phyloP scores from a whole-genome alignment of 1,140 invertebrate species.

The Drosophila oshimai region DNA sequence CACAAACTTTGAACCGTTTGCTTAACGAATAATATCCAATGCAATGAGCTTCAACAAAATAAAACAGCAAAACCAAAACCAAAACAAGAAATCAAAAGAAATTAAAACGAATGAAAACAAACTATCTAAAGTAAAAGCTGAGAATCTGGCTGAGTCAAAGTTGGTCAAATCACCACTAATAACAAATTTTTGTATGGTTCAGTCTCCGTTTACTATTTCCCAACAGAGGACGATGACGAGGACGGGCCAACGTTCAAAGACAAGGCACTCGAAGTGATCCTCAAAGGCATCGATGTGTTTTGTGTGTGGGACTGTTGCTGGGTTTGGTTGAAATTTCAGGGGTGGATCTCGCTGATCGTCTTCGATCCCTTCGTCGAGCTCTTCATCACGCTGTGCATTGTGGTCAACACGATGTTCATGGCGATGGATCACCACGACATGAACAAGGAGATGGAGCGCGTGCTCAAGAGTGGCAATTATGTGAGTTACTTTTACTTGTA shows the following conservation, averaged over 20 bases:
- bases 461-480: constrained; percentile 96
- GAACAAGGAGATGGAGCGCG: constrained; percentile 92
- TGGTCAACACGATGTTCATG: constrained; percentile 99
- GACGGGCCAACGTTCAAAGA: constrained; percentile 95
- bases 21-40: constrained; percentile 76
- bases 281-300: constrained; percentile 94
- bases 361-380: constrained; percentile 99
- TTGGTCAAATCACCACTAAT: constrained; percentile 86
- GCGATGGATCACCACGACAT: constrained; percentile 98
- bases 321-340: constrained; percentile 95
- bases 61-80: constrained; percentile 1
- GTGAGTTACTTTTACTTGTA: constrained; percentile 88
- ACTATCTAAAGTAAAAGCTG: constrained; percentile 52
- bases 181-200: constrained; percentile 85
- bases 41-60: constrained; percentile 67
- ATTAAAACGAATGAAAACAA: constrained; percentile 18
- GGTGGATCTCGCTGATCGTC: constrained; percentile 94
- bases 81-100: constrained; percentile 11
- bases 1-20: constrained; percentile 43
- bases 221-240: constrained; percentile 93
- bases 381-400: constrained; percentile 98
- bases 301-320: constrained; percentile 99
- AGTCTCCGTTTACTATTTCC: constrained; percentile 97
- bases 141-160: constrained; percentile 87
- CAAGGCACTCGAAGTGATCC: constrained; percentile 88